A percentile compares a stretch with the other conserved stretches of the same genome.
Conservation (phyloP, 2,797 vertebrate genomes). For the Melanogrammus aeglefinus region DNA sequence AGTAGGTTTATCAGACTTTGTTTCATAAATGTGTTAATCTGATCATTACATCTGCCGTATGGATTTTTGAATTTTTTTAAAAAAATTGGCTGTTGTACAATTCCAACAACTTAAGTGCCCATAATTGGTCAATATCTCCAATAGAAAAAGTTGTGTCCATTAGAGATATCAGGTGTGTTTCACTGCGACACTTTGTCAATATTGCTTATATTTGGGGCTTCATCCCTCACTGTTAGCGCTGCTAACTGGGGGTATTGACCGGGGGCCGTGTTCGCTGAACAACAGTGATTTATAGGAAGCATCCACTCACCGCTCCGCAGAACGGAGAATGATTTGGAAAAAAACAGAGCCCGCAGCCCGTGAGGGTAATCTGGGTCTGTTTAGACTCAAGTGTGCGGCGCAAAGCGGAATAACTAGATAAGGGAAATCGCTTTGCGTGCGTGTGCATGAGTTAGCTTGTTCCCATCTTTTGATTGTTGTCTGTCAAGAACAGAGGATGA, state of each 20-base stretch:
- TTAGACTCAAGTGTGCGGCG: not conserved
- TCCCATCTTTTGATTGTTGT: too few species aligned
- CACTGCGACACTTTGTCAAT: not conserved
- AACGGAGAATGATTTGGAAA: not conserved
- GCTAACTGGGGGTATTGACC: conserved; percentile 41
- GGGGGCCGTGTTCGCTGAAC: conserved; percentile 21
- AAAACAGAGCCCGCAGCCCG: not conserved
- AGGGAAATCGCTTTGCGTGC: too few species aligned
- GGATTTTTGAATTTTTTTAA: not conserved
- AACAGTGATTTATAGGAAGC: conserved; percentile 39
- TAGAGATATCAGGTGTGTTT: not conserved
- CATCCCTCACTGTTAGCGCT: conserved; percentile 48
- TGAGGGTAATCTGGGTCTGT: not conserved
- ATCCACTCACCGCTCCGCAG: conserved; percentile 15
- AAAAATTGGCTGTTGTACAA: not conserved
- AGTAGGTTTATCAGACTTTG: not conserved
- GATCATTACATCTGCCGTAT: too few species aligned
- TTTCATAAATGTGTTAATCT: not conserved
- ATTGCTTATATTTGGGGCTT: conserved; percentile 9
- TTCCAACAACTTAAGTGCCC: not conserved
- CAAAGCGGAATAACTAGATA: too few species aligned
- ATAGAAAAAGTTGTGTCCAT: not conserved
- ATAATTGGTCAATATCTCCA: not conserved
- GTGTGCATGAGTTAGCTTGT: too few species aligned
- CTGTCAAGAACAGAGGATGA: not conserved